Evolutionary conservation across 1,140 invertebrate species (phyloP).

Genomic region (Ostrea denselamellosa): DNA sequence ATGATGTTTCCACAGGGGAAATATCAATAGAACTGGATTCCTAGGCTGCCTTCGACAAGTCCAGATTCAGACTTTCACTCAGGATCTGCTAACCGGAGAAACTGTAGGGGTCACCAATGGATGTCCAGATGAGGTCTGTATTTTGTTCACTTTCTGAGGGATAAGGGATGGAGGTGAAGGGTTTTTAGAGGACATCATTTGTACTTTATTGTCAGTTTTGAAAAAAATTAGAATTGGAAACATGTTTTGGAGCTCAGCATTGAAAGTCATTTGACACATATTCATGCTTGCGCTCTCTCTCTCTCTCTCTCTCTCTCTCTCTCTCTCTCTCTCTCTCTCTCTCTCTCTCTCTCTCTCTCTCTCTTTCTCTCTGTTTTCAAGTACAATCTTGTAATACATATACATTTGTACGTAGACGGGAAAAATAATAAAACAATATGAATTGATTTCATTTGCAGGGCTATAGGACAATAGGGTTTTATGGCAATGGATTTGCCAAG

Average conservation of each 20-base stretch:
- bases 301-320: too few relatives aligned
- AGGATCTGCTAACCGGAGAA: slow-evolving; percentile 84
- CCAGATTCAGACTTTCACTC: slow-evolving; percentile 84
- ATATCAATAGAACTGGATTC: slow-evolving; percentile 77
- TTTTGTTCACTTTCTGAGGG: not conserved
- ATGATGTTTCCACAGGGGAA: slow-evolving; percentile 46
- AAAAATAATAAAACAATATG: not conserved
- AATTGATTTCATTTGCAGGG: slow-evolving; percentile 78
- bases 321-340: too few relatives aligned
- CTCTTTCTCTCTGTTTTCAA: not conserved
- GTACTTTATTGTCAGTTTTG: too few relatives aligned
- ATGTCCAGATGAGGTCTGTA: slow-evolving; percentile 85
- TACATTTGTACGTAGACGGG: not conserved
- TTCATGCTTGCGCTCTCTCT: too few relatives aligned
- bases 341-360: too few relatives aligned
- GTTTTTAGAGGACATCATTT: too few relatives aligned
- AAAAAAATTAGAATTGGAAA: too few relatives aligned
- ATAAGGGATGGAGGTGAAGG: too few relatives aligned
- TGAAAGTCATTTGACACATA: too few relatives aligned
- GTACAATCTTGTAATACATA: not conserved
- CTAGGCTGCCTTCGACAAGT: slow-evolving; percentile 91
- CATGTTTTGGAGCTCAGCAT: too few relatives aligned
- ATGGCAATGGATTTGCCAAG: slow-evolving; percentile 88
- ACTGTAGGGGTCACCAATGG: slow-evolving; percentile 88
- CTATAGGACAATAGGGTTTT: slow-evolving; percentile 84